Conservation (phyloP, 1,140 invertebrate species). For the Ceratoteleas bidentatus region DNA sequence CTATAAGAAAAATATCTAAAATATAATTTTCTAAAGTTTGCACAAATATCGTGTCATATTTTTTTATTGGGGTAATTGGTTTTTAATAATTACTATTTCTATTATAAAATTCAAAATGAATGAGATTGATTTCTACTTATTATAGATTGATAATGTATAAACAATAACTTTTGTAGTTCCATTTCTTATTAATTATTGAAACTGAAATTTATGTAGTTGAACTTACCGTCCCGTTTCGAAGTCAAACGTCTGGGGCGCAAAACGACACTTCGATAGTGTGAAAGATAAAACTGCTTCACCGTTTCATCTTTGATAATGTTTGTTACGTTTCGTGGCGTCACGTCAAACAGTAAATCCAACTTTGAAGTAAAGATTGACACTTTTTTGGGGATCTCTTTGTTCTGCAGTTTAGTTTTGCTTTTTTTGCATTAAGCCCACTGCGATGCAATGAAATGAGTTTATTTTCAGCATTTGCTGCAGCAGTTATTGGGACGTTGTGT, state of each 20-base stretch:
- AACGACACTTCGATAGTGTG: slow-evolving; percentile 2
- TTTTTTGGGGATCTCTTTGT: slow-evolving; percentile 9
- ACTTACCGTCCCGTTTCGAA: slow-evolving; percentile 6
- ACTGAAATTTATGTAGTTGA: slow-evolving; percentile 4
- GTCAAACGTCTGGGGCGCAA: neutral
- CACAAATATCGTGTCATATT: too few relatives aligned
- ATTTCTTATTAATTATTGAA: neutral
- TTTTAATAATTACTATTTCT: neutral
- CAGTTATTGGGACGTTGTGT: slow-evolving; percentile 5
- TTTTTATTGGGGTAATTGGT: too few relatives aligned
- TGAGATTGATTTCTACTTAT: neutral
- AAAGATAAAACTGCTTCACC: slow-evolving; percentile 7
- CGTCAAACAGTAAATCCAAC: slow-evolving; percentile 15
- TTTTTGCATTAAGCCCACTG: slow-evolving; percentile 1
- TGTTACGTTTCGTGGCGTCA: slow-evolving; percentile 10
- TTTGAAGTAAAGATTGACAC: neutral
- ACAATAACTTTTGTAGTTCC: neutral
- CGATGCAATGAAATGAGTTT: slow-evolving; percentile 11
- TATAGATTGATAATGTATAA: neutral
- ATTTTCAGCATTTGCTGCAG: slow-evolving; percentile 11
- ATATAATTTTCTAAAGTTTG: too few relatives aligned
- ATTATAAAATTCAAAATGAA: neutral
- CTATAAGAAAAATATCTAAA: too few relatives aligned
- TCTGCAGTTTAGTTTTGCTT: too few relatives aligned
- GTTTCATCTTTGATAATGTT: slow-evolving; percentile 10